phyloP scores from a whole-genome alignment of 1,140 invertebrate genomes.

The Oncopeltus fasciatus region DNA sequence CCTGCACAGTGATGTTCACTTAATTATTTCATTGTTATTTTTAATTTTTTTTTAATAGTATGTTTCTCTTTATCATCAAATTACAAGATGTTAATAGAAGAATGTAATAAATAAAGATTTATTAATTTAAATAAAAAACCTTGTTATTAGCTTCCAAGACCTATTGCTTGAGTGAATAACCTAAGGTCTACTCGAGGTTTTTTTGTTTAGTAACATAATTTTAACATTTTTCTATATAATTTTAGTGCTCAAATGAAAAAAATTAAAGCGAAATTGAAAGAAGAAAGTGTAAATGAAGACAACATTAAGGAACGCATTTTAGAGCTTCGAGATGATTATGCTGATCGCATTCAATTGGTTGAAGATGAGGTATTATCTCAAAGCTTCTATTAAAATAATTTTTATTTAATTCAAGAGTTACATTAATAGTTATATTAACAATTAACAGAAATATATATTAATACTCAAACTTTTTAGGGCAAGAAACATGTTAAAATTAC shows the following conservation, averaged over 20 bases:
- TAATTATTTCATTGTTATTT: too few species aligned
- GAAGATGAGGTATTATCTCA: not conserved
- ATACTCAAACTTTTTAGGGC: not conserved
- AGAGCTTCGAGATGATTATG: not conserved
- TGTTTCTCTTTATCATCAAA: not conserved
- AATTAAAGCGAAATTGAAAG: not conserved
- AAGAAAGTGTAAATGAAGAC: constrained; percentile 1
- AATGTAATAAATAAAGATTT: not conserved
- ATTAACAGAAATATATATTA: not conserved
- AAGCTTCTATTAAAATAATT: not conserved
- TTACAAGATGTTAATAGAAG: not conserved
- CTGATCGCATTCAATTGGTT: not conserved
- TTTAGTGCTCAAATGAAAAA: not conserved
- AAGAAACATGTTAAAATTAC: not conserved
- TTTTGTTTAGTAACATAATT: not conserved
- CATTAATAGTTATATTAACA: not conserved
- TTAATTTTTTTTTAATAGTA: not conserved
- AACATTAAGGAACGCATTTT: not conserved
- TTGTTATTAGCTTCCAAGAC: not conserved
- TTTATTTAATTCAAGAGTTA: not conserved
- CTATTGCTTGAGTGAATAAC: not conserved
- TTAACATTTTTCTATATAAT: not conserved
- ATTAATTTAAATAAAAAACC: not conserved
- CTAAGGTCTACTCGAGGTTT: not conserved
- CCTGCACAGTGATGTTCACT: too few species aligned